Base-by-base conservation (phyloP, 2,113 vertebrate genomes). In the Ammodytes dubius region DNA sequence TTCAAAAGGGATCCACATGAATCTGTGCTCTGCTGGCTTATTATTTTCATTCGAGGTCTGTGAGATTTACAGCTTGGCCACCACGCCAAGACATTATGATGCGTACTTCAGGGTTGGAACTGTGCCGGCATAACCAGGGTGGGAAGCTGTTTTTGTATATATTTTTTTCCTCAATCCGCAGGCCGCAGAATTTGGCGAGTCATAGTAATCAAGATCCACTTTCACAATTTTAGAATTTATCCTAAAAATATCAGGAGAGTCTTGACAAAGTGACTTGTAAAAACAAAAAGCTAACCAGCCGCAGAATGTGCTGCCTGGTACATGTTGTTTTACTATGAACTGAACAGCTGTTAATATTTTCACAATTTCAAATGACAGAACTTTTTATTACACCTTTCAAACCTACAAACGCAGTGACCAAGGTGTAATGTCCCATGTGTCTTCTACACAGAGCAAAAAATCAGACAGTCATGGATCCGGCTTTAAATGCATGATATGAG, bases 131-230 rank as follows among this genome's bases (percentile, higher is more conserved):
- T 79, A 68, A 79, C 61, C 59, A 77, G 60, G 15, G 14, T 13
- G 46, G 68, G 61, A 87, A 87, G 77, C 47, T 73, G 49, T 42
- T 49, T 47, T 79, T 83, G 81, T 67, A 47, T 64, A 27, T 27
- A 27, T 27, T 27, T 27, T 27, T 43, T 59, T 46, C 54, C 56
- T 71, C 45, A 82, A 13, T 65, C 67, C 17, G 1, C 74, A 70
- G 49, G 52, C 75, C 79, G 58, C 59, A 83, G 14, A 39, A 3
- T 75, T 76, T 39, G 17, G 39, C 50, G 42, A 49, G 46, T 39
- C 11, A 5, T 12, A 83, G 49, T 74, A 45, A 65, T 70, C 3
- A 37, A 43, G 52, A 80, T 65, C n/a, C 57, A 64, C 60, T 78
- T 84, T 76, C n/a, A 83, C 61, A 57, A 59, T 81, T 65, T 67